phyloP scores from a whole-genome alignment of 2,888 invertebrate genomes.

The Keiferia lycopersicella region DNA sequence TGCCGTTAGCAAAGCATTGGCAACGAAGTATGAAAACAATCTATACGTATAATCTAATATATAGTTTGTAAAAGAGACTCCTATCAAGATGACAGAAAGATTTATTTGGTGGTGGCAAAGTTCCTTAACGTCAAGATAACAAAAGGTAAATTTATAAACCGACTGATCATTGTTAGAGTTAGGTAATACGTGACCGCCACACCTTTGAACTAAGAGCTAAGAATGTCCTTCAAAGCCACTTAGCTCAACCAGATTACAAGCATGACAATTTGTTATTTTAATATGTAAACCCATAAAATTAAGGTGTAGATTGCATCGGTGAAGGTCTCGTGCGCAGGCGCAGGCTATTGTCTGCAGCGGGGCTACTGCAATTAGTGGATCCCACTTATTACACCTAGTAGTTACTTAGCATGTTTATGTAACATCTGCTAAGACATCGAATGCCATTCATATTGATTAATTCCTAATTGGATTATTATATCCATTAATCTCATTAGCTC shows the following conservation, averaged over 20 bases:
- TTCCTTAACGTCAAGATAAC: constrained; percentile 51
- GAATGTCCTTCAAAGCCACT: constrained; percentile 66
- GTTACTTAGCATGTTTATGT: constrained; percentile 34
- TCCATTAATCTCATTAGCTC: neutral
- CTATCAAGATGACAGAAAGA: constrained; percentile 30
- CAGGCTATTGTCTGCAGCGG: constrained; percentile 55
- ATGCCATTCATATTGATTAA: constrained; percentile 21
- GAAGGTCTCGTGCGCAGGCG: constrained; percentile 54
- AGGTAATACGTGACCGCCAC: constrained; percentile 70
- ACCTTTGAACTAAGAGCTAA: constrained; percentile 56
- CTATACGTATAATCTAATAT: too few species aligned
- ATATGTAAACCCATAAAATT: constrained; percentile 62
- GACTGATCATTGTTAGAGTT: constrained; percentile 47
- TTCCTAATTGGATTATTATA: constrained; percentile 28
- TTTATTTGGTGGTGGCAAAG: constrained; percentile 42
- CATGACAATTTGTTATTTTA: constrained; percentile 69
- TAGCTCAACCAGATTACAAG: constrained; percentile 58
- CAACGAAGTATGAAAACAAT: neutral
- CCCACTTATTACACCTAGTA: constrained; percentile 51
- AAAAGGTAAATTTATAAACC: constrained; percentile 59
- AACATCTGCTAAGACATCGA: constrained; percentile 21
- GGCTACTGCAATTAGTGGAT: constrained; percentile 53
- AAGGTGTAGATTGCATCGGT: constrained; percentile 47
- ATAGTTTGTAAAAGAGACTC: constrained; percentile 2
- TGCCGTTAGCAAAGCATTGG: neutral